A percentile compares a stretch with the other conserved stretches of the same genome.
Conservation (phyloP, 2,113 vertebrate genomes). For the Carassius carassius region DNA sequence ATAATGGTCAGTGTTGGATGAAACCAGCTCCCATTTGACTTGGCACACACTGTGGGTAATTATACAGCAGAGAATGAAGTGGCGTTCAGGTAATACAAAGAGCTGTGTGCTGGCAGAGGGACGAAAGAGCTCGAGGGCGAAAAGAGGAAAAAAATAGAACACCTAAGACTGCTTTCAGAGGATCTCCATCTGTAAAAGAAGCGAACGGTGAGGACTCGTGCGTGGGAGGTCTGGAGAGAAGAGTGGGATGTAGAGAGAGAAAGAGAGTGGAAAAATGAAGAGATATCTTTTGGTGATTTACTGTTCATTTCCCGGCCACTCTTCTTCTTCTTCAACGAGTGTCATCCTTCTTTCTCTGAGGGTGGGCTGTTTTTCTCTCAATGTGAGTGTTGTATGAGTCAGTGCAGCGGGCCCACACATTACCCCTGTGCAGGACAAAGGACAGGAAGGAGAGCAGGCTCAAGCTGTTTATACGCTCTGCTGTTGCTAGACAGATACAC, state of each 20-base stretch:
- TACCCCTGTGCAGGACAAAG: not conserved
- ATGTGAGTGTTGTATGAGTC: slow-evolving; percentile 38
- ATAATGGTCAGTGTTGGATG: not conserved
- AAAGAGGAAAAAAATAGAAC: slow-evolving; percentile 32
- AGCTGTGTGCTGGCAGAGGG: slow-evolving; percentile 22
- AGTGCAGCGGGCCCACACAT: slow-evolving; percentile 3
- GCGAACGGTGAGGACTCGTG: not conserved
- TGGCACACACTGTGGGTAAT: slow-evolving; percentile 35
- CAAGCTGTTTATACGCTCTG: not conserved
- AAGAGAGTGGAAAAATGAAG: slow-evolving; percentile 2
- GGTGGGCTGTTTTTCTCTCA: slow-evolving; percentile 35
- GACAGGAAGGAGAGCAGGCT: slow-evolving; percentile 1
- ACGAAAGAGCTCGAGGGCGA: slow-evolving; percentile 7
- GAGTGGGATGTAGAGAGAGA: not conserved
- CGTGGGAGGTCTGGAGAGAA: slow-evolving; percentile 27
- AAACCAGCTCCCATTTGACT: not conserved
- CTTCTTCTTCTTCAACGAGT: not conserved
- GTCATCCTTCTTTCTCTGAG: slow-evolving; percentile 13
- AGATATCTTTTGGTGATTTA: slow-evolving; percentile 18
- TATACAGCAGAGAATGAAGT: slow-evolving; percentile 27
- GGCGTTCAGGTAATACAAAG: slow-evolving; percentile 18
- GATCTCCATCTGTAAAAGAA: slow-evolving; percentile 9
- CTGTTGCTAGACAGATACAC: slow-evolving; percentile 20
- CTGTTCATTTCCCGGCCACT: slow-evolving; percentile 13
- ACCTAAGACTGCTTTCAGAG: slow-evolving; percentile 41